Evolutionary conservation across 2,888 invertebrate genomes (phyloP).

Genomic region (Papilio demoleus): DNA sequence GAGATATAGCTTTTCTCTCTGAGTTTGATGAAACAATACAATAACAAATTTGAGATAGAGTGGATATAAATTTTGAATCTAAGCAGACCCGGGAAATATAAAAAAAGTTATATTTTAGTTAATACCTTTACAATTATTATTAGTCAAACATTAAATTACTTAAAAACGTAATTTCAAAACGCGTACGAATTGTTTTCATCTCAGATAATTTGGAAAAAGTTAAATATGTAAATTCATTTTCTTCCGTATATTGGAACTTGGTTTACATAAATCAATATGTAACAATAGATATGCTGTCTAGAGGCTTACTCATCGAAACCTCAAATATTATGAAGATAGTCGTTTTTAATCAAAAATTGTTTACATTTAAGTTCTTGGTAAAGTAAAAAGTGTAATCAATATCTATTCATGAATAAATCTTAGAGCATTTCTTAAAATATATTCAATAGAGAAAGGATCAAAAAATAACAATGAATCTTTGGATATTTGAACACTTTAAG

Average conservation of each 20-base stretch:
- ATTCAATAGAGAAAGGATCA: not conserved
- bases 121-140: no score
- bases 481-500: constrained; percentile 1
- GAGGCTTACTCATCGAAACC: constrained; percentile 7
- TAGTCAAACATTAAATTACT: no score
- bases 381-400: constrained; percentile 13
- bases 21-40: not conserved
- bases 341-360: constrained; percentile 13
- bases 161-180: no score
- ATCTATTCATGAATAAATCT: constrained; percentile 3
- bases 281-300: constrained; percentile 17
- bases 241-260: constrained; percentile 10
- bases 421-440: not conserved
- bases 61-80: no score
- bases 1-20: not conserved
- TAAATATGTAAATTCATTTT: not conserved
- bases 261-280: constrained; percentile 22
- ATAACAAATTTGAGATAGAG: not conserved
- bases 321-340: not conserved
- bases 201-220: not conserved
- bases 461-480: constrained; percentile 3
- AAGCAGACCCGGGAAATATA: no score
- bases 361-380: not conserved
- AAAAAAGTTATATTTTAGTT: no score
- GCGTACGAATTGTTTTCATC: not conserved